phyloP scores from a whole-genome alignment of 2,888 invertebrate genomes.

The Synergus laeviventris region DNA sequence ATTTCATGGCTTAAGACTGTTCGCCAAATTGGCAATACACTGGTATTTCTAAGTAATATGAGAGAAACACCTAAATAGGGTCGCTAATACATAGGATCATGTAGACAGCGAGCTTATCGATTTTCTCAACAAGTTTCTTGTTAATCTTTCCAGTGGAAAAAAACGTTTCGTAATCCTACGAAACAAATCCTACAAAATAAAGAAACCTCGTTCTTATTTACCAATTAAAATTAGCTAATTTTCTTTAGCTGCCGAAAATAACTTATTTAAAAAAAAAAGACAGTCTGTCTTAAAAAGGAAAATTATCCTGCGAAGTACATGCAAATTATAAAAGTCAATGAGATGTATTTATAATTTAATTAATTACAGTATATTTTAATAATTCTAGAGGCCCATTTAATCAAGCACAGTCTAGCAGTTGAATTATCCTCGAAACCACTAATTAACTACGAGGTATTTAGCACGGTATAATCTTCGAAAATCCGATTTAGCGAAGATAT shows the following conservation, averaged over 20 bases:
- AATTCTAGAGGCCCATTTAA: background rate
- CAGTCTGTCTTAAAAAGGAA: no score
- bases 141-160: background rate
- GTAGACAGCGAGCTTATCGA: conserved; percentile 17
- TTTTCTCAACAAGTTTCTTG: conserved; percentile 15
- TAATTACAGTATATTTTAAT: no score
- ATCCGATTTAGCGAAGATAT: background rate
- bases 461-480: conserved; percentile 19
- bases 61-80: conserved; percentile 38
- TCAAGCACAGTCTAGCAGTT: background rate
- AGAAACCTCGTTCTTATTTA: background rate
- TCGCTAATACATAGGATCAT: conserved; percentile 1
- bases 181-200: no score
- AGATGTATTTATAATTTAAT: no score
- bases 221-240: no score
- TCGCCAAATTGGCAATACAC: conserved; percentile 34
- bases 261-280: no score
- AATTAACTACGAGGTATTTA: conserved; percentile 18
- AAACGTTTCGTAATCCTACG: background rate
- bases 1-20: conserved; percentile 21
- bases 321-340: no score
- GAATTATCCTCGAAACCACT: conserved; percentile 17
- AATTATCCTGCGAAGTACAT: no score
- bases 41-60: conserved; percentile 10
- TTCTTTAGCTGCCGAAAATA: no score